Percentiles rank a stretch among this genome's conserved stretches.
Evolutionary conservation across 2,888 invertebrate genomes (phyloP).

Genomic region (Agrotis segetum): DNA sequence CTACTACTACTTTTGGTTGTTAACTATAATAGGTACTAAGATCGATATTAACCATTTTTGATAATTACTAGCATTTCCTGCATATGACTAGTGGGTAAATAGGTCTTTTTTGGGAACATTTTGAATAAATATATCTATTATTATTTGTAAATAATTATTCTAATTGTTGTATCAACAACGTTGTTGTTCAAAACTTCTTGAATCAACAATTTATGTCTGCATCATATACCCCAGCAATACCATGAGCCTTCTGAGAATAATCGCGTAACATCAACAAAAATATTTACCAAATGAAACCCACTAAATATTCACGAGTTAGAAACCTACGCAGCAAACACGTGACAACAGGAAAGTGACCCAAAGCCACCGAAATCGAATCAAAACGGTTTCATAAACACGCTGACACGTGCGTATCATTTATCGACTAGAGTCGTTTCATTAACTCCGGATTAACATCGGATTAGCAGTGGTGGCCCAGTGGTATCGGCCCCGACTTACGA

Average conservation of each 20-base stretch:
- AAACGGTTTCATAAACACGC: slow-evolving; percentile 25
- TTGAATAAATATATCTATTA: too few relatives aligned
- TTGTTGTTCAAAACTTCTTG: too few relatives aligned
- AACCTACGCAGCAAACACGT: slow-evolving; percentile 13
- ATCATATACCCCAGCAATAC: too few relatives aligned
- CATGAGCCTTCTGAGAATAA: background rate
- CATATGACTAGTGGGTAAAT: background rate
- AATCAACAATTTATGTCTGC: too few relatives aligned
- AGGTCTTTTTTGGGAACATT: background rate
- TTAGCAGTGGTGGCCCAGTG: too few relatives aligned
- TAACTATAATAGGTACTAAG: too few relatives aligned
- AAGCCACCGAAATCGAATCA: slow-evolving; percentile 34
- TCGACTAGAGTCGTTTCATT: slow-evolving; percentile 16
- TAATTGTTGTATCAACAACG: too few relatives aligned
- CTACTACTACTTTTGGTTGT: background rate
- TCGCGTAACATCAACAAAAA: background rate
- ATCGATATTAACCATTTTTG: background rate
- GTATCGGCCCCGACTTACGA: too few relatives aligned
- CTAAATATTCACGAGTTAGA: slow-evolving; percentile 21
- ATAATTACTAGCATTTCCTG: background rate
- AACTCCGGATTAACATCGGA: slow-evolving; percentile 19
- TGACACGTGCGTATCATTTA: slow-evolving; percentile 16
- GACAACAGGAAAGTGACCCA: slow-evolving; percentile 4
- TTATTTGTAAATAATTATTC: too few relatives aligned
- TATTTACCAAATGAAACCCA: slow-evolving; percentile 16